Base-by-base conservation (phyloP, 2,113 vertebrate genomes). In the Leptobrachium leishanense region DNA sequence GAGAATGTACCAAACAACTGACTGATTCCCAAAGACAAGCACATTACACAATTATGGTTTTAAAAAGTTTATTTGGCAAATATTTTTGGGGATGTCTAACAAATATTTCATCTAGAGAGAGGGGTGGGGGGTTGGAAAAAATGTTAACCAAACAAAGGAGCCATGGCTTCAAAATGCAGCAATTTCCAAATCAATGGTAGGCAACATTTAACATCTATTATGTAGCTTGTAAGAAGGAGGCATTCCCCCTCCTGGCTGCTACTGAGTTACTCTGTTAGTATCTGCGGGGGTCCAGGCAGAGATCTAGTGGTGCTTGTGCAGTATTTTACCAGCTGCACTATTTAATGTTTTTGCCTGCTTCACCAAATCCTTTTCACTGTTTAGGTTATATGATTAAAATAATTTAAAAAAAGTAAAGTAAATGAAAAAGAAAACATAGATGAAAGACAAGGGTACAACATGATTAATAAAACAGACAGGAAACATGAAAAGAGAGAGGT, bases 341-440 rank as follows among this genome's bases (percentile, higher is more conserved):
- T 94, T 99, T 91, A 99, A 92, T 90, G 89, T 95, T 87, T 94
- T 94, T 92, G 98, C 98, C 95, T 99, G 98, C 92, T 98, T 98
- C 94, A 95, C 95, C 94, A 96, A 91, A 92, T 98, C 95, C 90
- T 96, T 97, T 91, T 98, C 98, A 87, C 98, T 99, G 84, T 83
- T 72, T 54, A 68, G 54, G 68, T 74, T 54, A n/a, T 65, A 63
- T 71, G n/a, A 39, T 65, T 8, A 3, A 31, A n/a, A 43, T 40
- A 42, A n/a, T 59, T 11, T 12, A 43, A 5, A 20, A 44, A 40
- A 7, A 70, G 20, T 54, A 8, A 76, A 1, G 82, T 82, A 84
- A 76, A 85, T 82, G 82, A 81, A 89, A 82, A 89, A 77, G 70
- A 82, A 83, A 77, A 65, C 64, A 77, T 82, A 83, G 40, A 87